phyloP scores from a whole-genome alignment of 2,113 vertebrate species.

The Syngnathus floridae region DNA sequence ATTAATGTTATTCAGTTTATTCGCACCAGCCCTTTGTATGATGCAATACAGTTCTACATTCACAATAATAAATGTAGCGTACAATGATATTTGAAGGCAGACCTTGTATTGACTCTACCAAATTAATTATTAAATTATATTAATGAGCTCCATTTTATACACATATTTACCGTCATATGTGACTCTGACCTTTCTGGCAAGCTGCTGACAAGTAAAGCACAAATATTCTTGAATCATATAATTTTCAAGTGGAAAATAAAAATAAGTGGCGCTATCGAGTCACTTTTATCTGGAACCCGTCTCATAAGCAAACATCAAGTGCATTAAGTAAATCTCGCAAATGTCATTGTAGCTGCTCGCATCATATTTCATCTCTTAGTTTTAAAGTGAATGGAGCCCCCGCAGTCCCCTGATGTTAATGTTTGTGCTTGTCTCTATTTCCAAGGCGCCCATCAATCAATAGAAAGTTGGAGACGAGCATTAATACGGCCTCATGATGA shows the following conservation, averaged over 20 bases:
- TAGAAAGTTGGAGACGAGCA: conserved; percentile 57
- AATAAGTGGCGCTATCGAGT: not conserved
- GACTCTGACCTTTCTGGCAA: not conserved
- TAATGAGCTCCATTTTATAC: no score
- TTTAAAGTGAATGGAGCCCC: conserved; percentile 19
- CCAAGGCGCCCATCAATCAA: conserved; percentile 51
- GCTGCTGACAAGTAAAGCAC: conserved; percentile 5
- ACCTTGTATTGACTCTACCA: no score
- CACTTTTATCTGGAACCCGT: conserved; percentile 4
- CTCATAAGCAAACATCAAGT: conserved; percentile 8
- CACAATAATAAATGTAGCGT: no score
- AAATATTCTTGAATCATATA: not conserved
- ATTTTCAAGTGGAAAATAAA: conserved; percentile 8
- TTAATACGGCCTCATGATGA: conserved; percentile 66
- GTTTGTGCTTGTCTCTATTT: conserved; percentile 47
- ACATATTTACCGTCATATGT: not conserved
- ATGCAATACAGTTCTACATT: no score
- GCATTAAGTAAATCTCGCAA: conserved; percentile 7
- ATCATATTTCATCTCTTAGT: conserved; percentile 34
- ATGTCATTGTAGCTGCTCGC: conserved; percentile 28
- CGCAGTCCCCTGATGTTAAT: conserved; percentile 40
- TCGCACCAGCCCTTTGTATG: no score
- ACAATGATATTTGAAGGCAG: no score
- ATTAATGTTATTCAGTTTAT: no score
- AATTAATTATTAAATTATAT: no score